Evolutionary conservation across 1,140 invertebrate genomes (phyloP), one percentile per base, ranked within the genome.

Genomic region (Heliconius nattereri): DNA sequence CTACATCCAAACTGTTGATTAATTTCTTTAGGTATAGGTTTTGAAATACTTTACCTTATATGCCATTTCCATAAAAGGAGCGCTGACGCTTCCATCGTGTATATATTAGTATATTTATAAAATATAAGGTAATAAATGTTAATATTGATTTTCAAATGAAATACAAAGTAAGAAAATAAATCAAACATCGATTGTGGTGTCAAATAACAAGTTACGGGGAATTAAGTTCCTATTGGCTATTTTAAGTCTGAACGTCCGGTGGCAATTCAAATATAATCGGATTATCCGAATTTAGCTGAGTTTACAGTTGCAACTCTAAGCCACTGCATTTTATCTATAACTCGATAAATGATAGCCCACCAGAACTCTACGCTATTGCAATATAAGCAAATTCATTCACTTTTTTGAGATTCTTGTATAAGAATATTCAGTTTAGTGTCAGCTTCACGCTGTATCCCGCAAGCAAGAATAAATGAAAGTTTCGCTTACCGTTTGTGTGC

Each of bases 181-280:
- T 72, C 71, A 37, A 72, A 76, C 54, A 45, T 37, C 35, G 20
- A 49, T 45, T 70, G 5, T 40, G 6, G 75, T 76, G 23, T 71
- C 20, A 71, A 71, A 49, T 49, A 71, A 60, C 60, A 16, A 70
- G 37, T 37, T 71, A 66, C 37, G 23, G 8, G 26, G 60, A 76
- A 76, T 70, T 49, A 70, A 70, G 71, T 71, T 76, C 60, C 75
- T 76, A 76, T 71, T 26, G 75, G 32, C 37, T 75, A 70, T 76
- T 76, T 76, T 76, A 70, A 76, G 13, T 37, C 75, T 37, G 75
- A 60, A 76, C 75, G 75, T 76, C 75, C 57, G 75, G 57, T 70
- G 23, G 75, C 75, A 70, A 66, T 76, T 76, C 57, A 71, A 70
- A 70, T 40, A 49, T 76, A 76, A 76, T 76, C 75, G 23, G 75